phyloP scores from a whole-genome alignment of 2,797 vertebrate genomes.

The Onychomys leucogaster region DNA sequence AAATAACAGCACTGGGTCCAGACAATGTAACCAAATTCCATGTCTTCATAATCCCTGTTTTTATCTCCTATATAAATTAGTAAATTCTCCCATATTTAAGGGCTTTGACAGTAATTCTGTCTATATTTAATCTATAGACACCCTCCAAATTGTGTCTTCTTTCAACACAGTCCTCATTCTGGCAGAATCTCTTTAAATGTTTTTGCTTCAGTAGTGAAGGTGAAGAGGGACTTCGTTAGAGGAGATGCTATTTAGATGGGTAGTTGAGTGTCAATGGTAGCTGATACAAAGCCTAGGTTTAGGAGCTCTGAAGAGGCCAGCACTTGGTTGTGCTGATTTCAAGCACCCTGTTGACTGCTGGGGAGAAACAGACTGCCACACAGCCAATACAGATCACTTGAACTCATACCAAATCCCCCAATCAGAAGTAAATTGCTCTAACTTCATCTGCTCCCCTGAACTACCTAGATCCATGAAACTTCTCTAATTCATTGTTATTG shows the following conservation, averaged over 20 bases:
- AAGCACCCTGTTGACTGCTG: background rate
- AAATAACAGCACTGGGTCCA: background rate
- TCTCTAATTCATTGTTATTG: background rate
- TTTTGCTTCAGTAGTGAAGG: conserved; percentile 16
- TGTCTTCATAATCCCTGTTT: background rate
- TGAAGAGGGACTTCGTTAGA: conserved; percentile 54
- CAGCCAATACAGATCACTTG: background rate
- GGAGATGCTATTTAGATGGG: background rate
- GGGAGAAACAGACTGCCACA: background rate
- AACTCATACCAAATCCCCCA: background rate
- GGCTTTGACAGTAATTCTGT: conserved; percentile 41
- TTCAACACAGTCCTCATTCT: conserved; percentile 19
- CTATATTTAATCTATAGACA: conserved; percentile 38
- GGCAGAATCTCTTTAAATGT: conserved; percentile 46
- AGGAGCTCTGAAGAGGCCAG: background rate
- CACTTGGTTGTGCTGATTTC: background rate
- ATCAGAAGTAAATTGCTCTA: conserved; percentile 31
- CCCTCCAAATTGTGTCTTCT: conserved; percentile 38
- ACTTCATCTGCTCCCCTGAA: conserved; percentile 26
- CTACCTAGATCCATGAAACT: conserved; percentile 6
- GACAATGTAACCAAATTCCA: background rate
- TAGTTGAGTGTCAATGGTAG: background rate
- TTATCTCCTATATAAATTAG: conserved; percentile 9
- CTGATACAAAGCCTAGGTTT: background rate
- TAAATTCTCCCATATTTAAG: conserved; percentile 36